A percentile compares a stretch with the other conserved stretches of the same genome.
phyloP scores from a whole-genome alignment of 2,888 invertebrate species.

The Thysanoteuthis rhombus region DNA sequence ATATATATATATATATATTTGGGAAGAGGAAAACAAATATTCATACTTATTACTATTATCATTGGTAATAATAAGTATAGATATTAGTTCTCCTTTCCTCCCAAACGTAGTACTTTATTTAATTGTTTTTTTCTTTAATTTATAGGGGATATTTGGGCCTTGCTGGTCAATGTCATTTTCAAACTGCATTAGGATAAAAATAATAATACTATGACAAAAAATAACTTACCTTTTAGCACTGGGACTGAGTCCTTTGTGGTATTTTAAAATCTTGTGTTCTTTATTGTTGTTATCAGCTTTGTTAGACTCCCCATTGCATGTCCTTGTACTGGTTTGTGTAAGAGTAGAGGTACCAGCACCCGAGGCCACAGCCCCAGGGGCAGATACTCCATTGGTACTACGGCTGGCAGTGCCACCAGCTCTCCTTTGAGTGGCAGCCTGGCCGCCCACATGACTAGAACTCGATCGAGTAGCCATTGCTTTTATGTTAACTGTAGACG shows the following conservation, averaged over 20 bases:
- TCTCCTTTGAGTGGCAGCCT: conserved; percentile 1
- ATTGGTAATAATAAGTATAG: too few relatives aligned
- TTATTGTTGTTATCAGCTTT: neutral
- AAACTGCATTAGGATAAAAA: too few relatives aligned
- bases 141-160: too few relatives aligned
- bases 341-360: conserved; percentile 18
- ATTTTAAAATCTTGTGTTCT: conserved; percentile 21
- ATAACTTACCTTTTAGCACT: conserved; percentile 23
- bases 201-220: neutral
- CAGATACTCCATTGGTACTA: conserved; percentile 26
- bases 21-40: too few relatives aligned
- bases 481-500: neutral
- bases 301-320: conserved; percentile 24
- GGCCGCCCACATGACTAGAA: neutral
- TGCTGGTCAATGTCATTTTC: too few relatives aligned
- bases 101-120: too few relatives aligned
- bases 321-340: neutral
- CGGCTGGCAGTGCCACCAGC: neutral
- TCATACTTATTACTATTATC: too few relatives aligned
- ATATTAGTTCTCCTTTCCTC: too few relatives aligned
- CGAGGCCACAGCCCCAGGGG: conserved; percentile 14
- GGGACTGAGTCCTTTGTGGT: conserved; percentile 28
- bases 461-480: conserved; percentile 26
- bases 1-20: too few relatives aligned
- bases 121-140: too few relatives aligned